Base-by-base conservation (phyloP, 2,113 vertebrate genomes). In the Pterophyllum scalare region DNA sequence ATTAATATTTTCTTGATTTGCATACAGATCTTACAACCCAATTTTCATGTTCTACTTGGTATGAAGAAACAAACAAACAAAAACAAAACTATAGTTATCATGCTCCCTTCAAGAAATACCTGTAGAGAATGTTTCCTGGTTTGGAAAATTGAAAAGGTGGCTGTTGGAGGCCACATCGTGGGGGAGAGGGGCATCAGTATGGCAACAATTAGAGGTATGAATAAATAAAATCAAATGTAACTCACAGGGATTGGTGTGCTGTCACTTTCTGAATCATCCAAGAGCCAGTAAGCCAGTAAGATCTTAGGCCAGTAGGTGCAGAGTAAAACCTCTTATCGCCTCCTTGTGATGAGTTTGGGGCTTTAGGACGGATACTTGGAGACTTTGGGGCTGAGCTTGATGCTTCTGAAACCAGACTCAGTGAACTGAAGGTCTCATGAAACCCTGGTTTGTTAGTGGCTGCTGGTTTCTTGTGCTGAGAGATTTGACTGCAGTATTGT, bases 1-100 rank as follows among this genome's bases (percentile, higher is more conserved):
- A 89, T 89, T 79, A 90, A 89, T 94, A 88, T 90, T 83, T 79
- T 91, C 79, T 90, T 72, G 59, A 90, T 93, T 89, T 93, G 92
- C 88, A 91, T 84, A 59, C 38, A 80, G 75, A 83, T 89, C 85
- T 81, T 60, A 83, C 58, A 85, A 78, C 59, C 80, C 62, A 85
- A 82, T 65, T 86, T 83, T 84, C 77, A 80, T 88, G 79, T 85
- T 92, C 46, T 56, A 81, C 78, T 89, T 88, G 75, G 26, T 58
- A 26, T n/a, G 14, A 33, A 58, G 20, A 38, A 81, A 77, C 6
- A 52, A 60, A 58, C 2, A 31, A 6, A 19, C 43, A 79, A 24
- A 56, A 20, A 38, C 35, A 28, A 46, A 35, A 13, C 7, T 2
- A 24, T 64, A 35, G 59, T 67, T 75, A 75, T 65, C 38, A 74